phyloP scores from a whole-genome alignment of 2,113 vertebrate genomes.

The Spermophilus dauricus region DNA sequence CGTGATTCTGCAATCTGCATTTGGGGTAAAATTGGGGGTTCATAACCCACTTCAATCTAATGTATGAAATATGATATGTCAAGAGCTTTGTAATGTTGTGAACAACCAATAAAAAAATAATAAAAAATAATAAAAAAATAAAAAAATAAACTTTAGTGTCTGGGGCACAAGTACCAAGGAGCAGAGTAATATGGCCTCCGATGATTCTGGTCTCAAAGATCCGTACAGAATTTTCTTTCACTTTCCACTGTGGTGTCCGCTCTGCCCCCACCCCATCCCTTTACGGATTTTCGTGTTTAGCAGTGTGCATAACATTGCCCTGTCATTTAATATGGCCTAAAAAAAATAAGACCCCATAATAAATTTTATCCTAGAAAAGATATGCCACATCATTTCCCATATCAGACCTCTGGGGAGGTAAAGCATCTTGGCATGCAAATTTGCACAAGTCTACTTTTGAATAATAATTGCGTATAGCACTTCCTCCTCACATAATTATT shows the following conservation, averaged over 20 bases:
- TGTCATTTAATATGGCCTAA: neutral
- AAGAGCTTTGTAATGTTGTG: too few relatives aligned
- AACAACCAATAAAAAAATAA: too few relatives aligned
- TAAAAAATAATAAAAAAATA: too few relatives aligned
- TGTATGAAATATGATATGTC: too few relatives aligned
- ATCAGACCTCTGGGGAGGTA: neutral
- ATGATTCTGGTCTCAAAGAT: neutral
- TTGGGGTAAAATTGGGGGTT: too few relatives aligned
- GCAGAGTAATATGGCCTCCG: neutral
- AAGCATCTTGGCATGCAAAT: constrained; percentile 55
- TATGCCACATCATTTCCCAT: neutral
- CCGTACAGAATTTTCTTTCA: neutral
- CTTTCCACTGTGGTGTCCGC: neutral
- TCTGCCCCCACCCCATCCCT: neutral
- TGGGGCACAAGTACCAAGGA: constrained; percentile 11
- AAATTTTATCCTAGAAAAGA: constrained; percentile 28
- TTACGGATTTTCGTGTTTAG: neutral
- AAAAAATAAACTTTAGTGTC: neutral
- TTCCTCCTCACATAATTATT: constrained; percentile 71
- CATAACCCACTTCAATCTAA: too few relatives aligned
- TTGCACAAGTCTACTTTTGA: constrained; percentile 56
- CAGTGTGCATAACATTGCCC: accelerated
- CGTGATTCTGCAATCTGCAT: too few relatives aligned
- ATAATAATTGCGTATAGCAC: constrained; percentile 57
- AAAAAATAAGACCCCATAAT: constrained; percentile 2